These are phyloP conservation scores for Pontoporia blainvillei DNA, from an alignment of 2,113 vertebrate species.

Conservation along the genomic window DNA sequence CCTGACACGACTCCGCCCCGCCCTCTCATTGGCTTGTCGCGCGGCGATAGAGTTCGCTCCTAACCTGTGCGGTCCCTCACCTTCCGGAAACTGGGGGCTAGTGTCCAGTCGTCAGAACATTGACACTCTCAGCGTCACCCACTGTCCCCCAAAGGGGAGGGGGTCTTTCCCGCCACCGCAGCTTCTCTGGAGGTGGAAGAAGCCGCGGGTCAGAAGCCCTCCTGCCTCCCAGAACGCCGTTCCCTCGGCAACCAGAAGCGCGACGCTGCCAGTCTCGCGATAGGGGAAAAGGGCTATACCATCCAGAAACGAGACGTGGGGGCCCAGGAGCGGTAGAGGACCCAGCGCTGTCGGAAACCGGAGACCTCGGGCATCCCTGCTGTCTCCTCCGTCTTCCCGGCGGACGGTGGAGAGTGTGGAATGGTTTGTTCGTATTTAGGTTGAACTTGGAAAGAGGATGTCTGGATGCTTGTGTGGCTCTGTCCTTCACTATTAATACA, in stretches of 20 bases:
- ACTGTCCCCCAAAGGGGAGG: neutral
- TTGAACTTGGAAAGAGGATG: neutral
- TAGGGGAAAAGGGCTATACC: neutral
- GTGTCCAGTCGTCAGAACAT: neutral
- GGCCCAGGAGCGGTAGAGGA: fast-evolving
- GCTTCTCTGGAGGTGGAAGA: neutral
- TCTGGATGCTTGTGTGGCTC: neutral
- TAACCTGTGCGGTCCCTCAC: neutral
- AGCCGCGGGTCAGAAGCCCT: fast-evolving
- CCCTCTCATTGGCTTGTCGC: fast-evolving
- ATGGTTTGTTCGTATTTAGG: neutral
- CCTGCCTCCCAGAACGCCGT: neutral
- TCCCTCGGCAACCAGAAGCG: conserved; percentile 44
- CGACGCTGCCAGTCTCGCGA: conserved; percentile 48
- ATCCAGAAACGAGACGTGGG: fast-evolving
- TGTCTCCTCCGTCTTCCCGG: neutral
- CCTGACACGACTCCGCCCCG: neutral
- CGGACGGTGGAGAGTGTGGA: fast-evolving
- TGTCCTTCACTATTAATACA: neutral
- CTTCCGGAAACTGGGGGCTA: neutral
- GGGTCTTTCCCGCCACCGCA: neutral
- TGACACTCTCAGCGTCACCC: neutral
- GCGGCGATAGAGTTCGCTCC: neutral
- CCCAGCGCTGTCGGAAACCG: fast-evolving
- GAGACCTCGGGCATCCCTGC: fast-evolving